Evolutionary conservation across 2,888 invertebrate species (phyloP), one percentile per base, ranked within the genome.

Genomic region (Epicampocera succincta): DNA sequence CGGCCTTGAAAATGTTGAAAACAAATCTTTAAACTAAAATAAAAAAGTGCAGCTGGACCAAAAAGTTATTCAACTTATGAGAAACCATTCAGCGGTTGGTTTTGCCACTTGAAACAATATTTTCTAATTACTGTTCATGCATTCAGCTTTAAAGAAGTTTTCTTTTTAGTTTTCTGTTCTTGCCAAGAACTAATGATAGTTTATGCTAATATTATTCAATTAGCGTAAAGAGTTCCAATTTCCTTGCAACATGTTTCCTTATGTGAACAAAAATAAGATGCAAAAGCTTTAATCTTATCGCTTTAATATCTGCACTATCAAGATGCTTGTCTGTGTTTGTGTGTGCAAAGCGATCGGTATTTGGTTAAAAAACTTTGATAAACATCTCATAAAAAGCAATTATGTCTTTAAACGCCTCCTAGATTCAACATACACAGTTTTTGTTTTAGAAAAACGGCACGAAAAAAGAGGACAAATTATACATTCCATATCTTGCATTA

Each of bases 311-410:
- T 52, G 29, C 21, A 68, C n/a, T 6, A 60, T 68, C 60, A 33
- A 52, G 42, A 29, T 66, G 48, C 42, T 58, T 17, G n/a, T n/a
- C n/a, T n/a, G n/a, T n/a, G n/a, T n/a, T n/a, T n/a, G n/a, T n/a
- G 9, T 33, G 33, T 33, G 8, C 17, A 38, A 58, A 46, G 21
- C 54, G 44, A 42, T 40, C 19, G n/a, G 19, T 42, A 0, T 61
- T 50, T 42, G 15, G 6, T 15, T 33, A 13, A 33, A 52, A 12
- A 68, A 60, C 60, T 78, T 38, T 40, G 52, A 66, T 73, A 78
- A 73, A 71, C 72, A 79, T 82, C 69, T 78, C 44, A 58, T 66
- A 66, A 82, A 82, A 78, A 56, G 74, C 78, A 82, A 82, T 82
- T 82, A 78, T 78, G 71, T 61, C 60, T 74, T 74, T 58, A 61